Evolutionary conservation across 2,797 vertebrate genomes (phyloP), one percentile per base, ranked within the genome.

Genomic region (Austrolebias charrua): DNA sequence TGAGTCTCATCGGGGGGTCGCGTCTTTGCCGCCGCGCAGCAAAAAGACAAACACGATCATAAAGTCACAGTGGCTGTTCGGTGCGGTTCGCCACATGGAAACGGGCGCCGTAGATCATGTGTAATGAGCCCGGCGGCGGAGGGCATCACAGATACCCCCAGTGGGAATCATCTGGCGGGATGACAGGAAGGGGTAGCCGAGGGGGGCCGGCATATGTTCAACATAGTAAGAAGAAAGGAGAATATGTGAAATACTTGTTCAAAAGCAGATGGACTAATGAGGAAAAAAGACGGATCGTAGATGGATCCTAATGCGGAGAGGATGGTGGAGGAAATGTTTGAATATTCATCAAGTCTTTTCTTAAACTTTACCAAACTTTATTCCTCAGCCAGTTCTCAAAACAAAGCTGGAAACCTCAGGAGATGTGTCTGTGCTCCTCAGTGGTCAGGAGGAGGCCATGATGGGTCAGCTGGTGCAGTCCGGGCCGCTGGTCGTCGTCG

Each of bases 361-460:
- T 52, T 6, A 24, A 16, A 47, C 1, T 33, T 38, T 42, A 19
- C 4, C 12, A 51, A 40, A 66, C 55, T 46, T 47, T 15, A 11
- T 24, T 4, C 4, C 49, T 29, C 28, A 46, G 1, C 55, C 42
- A 29, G 28, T 35, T 52, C 33, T 28, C 29, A 55, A 42, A 13
- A 5, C 7, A 15, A 40, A 19, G 47, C 35, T n/a, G 31, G 16
- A 29, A 9, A 19, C 52, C 35, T 60, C 29, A n/a, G 14, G 55
- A 16, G n/a, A 4, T 1, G 8, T 16, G 12, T 40, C 44, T 53
- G 18, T 43, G 42, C 40, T 67, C 43, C 12, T 1, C 77, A 96
- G 95, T 6, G 90, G 75, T 68, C 90, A 88, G 49, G 96, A 98
- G 81, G 88, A 93, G 19, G 87, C 86, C 60, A 96, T 98, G 96